Conservation (phyloP, 2,888 invertebrate species). For the Cheilosia vernalis region DNA sequence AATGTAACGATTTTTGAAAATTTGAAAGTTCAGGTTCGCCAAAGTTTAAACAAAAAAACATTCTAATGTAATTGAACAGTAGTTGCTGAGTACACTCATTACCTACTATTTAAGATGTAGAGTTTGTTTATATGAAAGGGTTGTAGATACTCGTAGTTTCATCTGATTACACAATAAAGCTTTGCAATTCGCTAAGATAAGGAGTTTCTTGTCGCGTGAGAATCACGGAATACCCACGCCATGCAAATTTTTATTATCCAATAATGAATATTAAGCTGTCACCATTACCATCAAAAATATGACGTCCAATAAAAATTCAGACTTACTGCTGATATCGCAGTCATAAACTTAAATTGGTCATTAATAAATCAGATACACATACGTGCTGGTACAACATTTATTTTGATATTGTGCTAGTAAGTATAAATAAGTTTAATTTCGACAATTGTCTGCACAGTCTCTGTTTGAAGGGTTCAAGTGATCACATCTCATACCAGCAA, state of each 20-base stretch:
- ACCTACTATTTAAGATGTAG: too few relatives aligned
- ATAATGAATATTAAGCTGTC: constrained; percentile 2
- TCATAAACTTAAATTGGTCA: constrained; percentile 17
- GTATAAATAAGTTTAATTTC: constrained; percentile 46
- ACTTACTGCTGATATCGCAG: background rate
- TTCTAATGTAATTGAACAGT: too few relatives aligned
- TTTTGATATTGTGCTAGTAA: background rate
- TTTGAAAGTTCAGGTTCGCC: too few relatives aligned
- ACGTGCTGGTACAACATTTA: background rate
- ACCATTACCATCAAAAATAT: constrained; percentile 17
- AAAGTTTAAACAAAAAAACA: too few relatives aligned
- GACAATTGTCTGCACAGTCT: constrained; percentile 4
- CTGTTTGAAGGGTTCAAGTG: background rate
- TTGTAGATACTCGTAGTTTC: too few relatives aligned
- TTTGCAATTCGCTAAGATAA: too few relatives aligned
- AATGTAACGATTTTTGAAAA: too few relatives aligned
- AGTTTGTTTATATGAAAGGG: too few relatives aligned
- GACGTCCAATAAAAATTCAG: constrained; percentile 17
- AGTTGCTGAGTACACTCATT: too few relatives aligned
- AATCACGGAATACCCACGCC: constrained; percentile 19
- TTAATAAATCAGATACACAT: too few relatives aligned
- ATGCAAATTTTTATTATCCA: background rate
- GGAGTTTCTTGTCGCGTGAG: constrained; percentile 25
- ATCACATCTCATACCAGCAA: background rate
- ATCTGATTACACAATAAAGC: too few relatives aligned